A percentile compares a stretch with the other conserved stretches of the same genome.
These are phyloP conservation scores for Anastrepha ludens DNA, from an alignment of 1,140 invertebrate genomes.

Conservation along the genomic window DNA sequence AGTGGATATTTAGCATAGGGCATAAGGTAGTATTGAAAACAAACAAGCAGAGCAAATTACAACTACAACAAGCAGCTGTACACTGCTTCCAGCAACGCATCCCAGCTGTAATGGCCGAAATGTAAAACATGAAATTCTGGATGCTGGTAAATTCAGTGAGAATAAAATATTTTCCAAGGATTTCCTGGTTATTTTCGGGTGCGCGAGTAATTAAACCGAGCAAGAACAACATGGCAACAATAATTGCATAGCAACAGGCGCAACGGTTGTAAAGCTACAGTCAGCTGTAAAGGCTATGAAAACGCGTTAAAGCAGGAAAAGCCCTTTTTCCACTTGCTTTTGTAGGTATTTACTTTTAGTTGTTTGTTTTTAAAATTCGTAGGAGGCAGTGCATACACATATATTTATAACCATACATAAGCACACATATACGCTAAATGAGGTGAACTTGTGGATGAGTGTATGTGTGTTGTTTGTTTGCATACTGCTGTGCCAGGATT, in stretches of 20 bases:
- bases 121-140: not conserved
- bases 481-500: slow-evolving; percentile 36
- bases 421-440: not conserved
- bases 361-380: not conserved
- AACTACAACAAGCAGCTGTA: not conserved
- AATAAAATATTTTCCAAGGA: not conserved
- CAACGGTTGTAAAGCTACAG: not conserved
- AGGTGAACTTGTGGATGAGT: not conserved
- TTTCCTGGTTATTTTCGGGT: not conserved
- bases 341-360: not conserved
- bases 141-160: not conserved
- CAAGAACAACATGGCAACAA: not conserved
- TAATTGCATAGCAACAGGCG: not conserved
- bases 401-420: not conserved
- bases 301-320: slow-evolving; percentile 9
- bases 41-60: slow-evolving; percentile 29
- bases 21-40: slow-evolving; percentile 10
- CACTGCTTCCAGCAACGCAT: not conserved
- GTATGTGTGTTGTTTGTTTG: not conserved
- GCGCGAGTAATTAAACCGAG: slow-evolving; percentile 26
- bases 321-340: not conserved
- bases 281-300: not conserved
- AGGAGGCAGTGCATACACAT: not conserved
- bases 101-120: not conserved
- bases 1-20: slow-evolving; percentile 30